Percentiles rank a stretch among this genome's conserved stretches.
phyloP scores from a whole-genome alignment of 2,113 vertebrate species.

The Apodemus speciosus region DNA sequence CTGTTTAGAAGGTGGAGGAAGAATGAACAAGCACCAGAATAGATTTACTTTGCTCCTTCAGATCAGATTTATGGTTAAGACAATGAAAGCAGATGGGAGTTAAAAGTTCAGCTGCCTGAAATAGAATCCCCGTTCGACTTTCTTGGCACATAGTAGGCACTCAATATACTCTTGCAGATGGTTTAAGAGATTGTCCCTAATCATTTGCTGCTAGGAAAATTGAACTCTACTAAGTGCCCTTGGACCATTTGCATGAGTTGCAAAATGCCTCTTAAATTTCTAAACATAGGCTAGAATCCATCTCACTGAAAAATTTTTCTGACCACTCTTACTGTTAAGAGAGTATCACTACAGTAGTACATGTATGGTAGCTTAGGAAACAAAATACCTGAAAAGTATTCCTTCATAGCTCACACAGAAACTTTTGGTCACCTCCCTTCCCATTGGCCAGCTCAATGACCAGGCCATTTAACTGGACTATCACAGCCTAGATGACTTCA shows the following conservation, averaged over 20 bases:
- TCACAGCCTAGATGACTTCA: background rate
- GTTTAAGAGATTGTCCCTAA: conserved; percentile 30
- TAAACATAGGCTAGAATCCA: background rate
- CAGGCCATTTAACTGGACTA: background rate
- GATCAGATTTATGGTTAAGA: conserved; percentile 56
- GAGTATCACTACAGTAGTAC: background rate
- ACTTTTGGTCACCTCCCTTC: background rate
- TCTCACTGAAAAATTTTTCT: background rate
- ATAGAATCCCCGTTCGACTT: conserved; percentile 19
- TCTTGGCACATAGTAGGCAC: conserved; percentile 61
- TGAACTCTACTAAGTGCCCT: background rate
- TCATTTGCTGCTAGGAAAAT: background rate
- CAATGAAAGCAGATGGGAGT: conserved; percentile 51
- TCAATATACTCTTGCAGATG: conserved; percentile 49
- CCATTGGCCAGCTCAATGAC: background rate
- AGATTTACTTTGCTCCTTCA: conserved; percentile 60
- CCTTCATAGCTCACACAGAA: background rate
- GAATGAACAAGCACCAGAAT: conserved; percentile 54
- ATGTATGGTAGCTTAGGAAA: background rate
- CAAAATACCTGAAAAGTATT: background rate
- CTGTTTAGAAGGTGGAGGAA: conserved; percentile 61
- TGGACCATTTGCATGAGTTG: background rate
- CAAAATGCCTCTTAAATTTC: background rate
- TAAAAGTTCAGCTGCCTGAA: conserved; percentile 50
- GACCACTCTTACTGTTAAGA: background rate